Base-by-base conservation (phyloP, 53 echinoderm and acorn worm genomes). In the Luidia sarsii region DNA sequence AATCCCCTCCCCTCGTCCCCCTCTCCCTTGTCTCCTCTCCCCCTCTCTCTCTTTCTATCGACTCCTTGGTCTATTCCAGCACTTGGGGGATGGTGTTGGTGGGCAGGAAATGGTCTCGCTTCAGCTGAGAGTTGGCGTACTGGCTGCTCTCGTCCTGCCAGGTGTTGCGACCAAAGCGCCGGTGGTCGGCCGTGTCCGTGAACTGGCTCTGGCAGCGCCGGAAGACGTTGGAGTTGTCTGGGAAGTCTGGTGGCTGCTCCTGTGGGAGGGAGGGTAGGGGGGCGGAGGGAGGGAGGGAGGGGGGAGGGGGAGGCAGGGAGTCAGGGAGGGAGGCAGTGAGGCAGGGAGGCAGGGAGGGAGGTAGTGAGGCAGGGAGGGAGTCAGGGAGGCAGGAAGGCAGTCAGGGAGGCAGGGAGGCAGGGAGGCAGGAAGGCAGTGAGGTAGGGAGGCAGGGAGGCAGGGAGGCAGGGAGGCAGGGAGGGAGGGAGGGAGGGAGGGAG, bases 121-220 rank as follows among this genome's bases (percentile, higher is more conserved):
- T 93, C 57, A 89, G 75, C 52, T 92, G 90, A 16, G 93, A 87
- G 66, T 96, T 96, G 31, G 90, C 86, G 51, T 93, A 96, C 30
- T 89, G 85, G 24, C 93, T 93, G 34, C 92, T 91, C 57, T 96
- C 97, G 39, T 96, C 97, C 52, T 96, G 93, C 89, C 91, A 96
- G 0, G 97, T 96, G 81, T 96, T 96, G 2, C 93, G 88, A 25
- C 97, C 97, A 31, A 92, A 96, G 28, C 89, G 87, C 35, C 87
- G 68, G 87, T 93, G 84, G 80, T 96, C 97, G 7, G 86, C 87
- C 4, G 84, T 83, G 71, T 97, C 97, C 9, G 97, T 97, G 64
- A 93, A 97, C 81, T 97, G 97, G 54, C 97, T 97, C 67, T 97
- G 91, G 48, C 97, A 97, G 65, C 84, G 94, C n/a, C 97, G 51